Conservation (phyloP, 2,113 vertebrate species). For the Sclerurus mexicanus region DNA sequence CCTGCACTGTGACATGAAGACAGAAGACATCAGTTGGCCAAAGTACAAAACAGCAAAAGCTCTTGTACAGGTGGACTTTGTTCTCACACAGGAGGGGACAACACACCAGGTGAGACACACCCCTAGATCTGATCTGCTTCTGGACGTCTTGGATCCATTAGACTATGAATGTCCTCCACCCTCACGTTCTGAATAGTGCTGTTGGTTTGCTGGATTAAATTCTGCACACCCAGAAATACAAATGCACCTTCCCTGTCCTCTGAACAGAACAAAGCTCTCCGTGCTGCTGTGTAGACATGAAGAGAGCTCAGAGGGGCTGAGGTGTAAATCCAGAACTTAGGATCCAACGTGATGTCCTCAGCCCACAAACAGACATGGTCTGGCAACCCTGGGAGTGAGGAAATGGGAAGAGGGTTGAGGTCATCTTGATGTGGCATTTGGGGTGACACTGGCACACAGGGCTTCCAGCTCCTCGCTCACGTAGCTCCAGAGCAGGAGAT, state of each 20-base stretch:
- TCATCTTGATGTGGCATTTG: accelerated
- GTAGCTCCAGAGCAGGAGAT: neutral
- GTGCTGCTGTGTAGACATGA: neutral
- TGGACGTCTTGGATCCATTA: neutral
- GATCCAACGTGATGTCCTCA: neutral
- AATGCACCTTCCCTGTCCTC: neutral
- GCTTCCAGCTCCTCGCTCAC: neutral
- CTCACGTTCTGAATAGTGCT: neutral
- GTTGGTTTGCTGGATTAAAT: neutral
- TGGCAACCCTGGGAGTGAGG: neutral
- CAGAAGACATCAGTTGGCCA: neutral
- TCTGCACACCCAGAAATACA: neutral
- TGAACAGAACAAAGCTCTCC: neutral
- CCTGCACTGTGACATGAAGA: neutral
- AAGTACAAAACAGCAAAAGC: neutral
- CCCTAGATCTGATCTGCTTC: neutral
- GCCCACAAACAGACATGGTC: neutral
- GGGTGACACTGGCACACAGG: accelerated
- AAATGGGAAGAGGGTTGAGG: neutral
- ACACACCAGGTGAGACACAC: neutral
- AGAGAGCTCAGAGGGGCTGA: neutral
- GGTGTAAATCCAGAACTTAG: neutral
- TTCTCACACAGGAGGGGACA: neutral
- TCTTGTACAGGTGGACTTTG: neutral
- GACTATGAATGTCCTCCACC: neutral